These are phyloP conservation scores for Drosophila ohnishii DNA, from an alignment of 1,140 invertebrate species.

Conservation along the genomic window DNA sequence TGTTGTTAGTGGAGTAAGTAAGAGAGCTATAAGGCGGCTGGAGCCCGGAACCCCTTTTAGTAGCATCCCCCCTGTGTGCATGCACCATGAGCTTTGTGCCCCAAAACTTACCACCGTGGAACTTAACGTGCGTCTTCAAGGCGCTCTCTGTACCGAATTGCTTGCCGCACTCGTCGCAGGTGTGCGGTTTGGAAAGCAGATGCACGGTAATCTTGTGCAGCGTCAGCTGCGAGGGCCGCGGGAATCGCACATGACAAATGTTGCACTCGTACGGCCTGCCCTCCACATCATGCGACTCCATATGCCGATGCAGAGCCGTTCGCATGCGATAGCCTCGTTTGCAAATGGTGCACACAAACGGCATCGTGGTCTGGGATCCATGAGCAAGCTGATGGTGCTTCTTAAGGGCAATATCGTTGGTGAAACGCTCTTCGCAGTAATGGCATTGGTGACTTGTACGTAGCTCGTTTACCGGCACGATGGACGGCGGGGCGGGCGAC, in stretches of 20 bases:
- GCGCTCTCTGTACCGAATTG: conserved; percentile 82
- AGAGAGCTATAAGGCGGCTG: conserved; percentile 22
- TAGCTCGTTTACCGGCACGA: conserved; percentile 46
- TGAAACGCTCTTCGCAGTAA: conserved; percentile 71
- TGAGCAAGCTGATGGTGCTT: conserved; percentile 77
- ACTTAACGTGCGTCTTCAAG: conserved; percentile 82
- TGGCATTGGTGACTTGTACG: conserved; percentile 65
- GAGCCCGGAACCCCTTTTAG: conserved; percentile 26
- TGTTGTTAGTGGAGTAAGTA: conserved; percentile 23
- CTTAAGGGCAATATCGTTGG: conserved; percentile 71
- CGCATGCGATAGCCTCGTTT: conserved; percentile 78
- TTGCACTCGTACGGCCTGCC: conserved; percentile 76
- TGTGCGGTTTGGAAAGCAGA: conserved; percentile 71
- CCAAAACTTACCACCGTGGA: conserved; percentile 82
- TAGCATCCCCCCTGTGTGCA: conserved; percentile 58
- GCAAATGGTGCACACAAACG: conserved; percentile 72
- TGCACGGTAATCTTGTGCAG: conserved; percentile 80
- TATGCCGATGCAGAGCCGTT: conserved; percentile 75
- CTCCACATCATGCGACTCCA: conserved; percentile 77
- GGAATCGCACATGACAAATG: conserved; percentile 72
- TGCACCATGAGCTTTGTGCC: conserved; percentile 39
- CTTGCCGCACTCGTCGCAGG: conserved; percentile 77
- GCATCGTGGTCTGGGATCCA: conserved; percentile 67
- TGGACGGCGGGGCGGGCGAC: conserved; percentile 4
- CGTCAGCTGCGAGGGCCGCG: conserved; percentile 71